Percentiles rank a stretch among this genome's conserved stretches.
Evolutionary conservation across 2,797 vertebrate species (phyloP).

Genomic region (Saxicola maurus): DNA sequence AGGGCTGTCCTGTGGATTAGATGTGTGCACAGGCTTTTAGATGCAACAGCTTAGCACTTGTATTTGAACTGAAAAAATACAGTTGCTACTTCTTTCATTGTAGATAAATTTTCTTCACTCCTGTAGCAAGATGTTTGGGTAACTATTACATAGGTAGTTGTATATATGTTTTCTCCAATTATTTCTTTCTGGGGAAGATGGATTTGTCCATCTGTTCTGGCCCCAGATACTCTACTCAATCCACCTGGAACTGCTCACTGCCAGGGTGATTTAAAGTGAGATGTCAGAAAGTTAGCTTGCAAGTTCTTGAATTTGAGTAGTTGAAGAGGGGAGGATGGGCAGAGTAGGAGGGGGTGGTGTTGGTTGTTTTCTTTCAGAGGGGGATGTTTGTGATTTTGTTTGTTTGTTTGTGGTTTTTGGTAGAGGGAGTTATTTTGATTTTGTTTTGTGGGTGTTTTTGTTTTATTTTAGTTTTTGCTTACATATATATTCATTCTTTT

Average conservation of each 20-base stretch:
- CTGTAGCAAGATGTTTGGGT: background rate
- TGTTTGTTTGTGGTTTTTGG: background rate
- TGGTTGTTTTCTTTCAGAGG: accelerated
- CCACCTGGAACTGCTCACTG: background rate
- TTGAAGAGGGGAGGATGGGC: background rate
- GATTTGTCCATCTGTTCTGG: background rate
- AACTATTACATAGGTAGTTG: background rate
- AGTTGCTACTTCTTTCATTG: background rate
- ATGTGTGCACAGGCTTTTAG: background rate
- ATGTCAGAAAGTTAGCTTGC: background rate
- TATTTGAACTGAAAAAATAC: background rate
- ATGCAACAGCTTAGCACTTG: background rate
- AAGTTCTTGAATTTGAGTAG: background rate
- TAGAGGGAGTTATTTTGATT: background rate
- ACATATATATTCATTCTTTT: background rate
- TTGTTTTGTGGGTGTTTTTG: background rate
- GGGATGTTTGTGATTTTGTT: background rate
- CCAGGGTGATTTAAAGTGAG: background rate
- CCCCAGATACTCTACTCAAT: background rate
- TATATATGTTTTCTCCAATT: background rate
- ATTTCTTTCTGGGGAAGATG: background rate
- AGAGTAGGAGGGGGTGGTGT: accelerated
- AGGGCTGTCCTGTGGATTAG: background rate
- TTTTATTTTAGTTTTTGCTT: background rate
- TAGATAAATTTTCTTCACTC: background rate